Evolutionary conservation across 1,140 invertebrate genomes (phyloP), one percentile per base, ranked within the genome.

Genomic region (Megalonaias nervosa): DNA sequence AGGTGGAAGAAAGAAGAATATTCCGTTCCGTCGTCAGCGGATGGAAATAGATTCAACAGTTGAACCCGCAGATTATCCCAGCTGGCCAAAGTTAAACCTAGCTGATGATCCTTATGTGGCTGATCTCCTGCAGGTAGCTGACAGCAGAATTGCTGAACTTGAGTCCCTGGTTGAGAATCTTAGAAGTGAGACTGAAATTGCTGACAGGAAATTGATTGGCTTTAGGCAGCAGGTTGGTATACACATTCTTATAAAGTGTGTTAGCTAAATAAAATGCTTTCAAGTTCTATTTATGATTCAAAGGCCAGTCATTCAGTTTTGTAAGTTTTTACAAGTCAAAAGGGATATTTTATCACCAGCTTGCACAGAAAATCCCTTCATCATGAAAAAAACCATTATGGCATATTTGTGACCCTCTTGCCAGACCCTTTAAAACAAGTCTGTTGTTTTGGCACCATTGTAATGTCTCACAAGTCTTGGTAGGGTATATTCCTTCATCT

Each of bases 1-100:
- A 90, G 89, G 87, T 71, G 90, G 88, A n/a, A 89, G 83, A 77
- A 90, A 90, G 81, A 90, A 91, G 78, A 85, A 73, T 15, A 89
- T 91, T 75, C 89, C 90, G 26, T 91, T 91, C 77, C 80, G 90
- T 48, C 82, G 90, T 23, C 90, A 91, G 79, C 84, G 90, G 4
- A 90, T 91, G 88, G 88, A 90, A 62, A 88, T 91, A 55, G 90
- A 91, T 80, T 83, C 77, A 31, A 84, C 84, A 60, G 78, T 91
- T 21, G 89, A 89, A 3, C 80, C 82, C 16, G 66, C 82, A 38
- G 81, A 84, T 64, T 75, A 77, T 6, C 75, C 81, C 14, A 78
- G 73, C 65, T 73, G 67, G 31, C 73, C 76, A 19, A 71, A 73
- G 26, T 71, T 84, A 4, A 80, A 80, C 14, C 79, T 85, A 5